These are phyloP conservation scores for Drosophila paracracens DNA, from an alignment of 2,888 invertebrate species.

Conservation along the genomic window DNA sequence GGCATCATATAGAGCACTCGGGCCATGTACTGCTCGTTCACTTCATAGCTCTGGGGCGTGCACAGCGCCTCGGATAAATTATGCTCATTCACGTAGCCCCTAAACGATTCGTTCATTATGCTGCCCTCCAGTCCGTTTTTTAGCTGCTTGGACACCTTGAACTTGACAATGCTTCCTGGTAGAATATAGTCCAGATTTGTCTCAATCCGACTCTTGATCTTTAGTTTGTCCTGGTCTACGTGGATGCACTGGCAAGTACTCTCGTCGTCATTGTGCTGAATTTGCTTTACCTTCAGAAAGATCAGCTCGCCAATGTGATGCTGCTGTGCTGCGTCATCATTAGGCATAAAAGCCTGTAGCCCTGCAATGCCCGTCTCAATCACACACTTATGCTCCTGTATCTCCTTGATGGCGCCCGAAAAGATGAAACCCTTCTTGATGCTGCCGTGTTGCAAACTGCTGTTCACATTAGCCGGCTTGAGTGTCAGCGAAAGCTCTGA, in stretches of 20 bases:
- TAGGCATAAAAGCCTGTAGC: conserved; percentile 90
- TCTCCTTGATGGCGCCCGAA: conserved; percentile 90
- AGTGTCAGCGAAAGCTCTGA: conserved; percentile 86
- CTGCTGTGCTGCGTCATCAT: conserved; percentile 48
- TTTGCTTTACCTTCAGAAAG: conserved; percentile 74
- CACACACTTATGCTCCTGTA: conserved; percentile 94
- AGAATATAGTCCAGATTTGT: conserved; percentile 84
- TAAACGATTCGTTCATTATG: conserved; percentile 85
- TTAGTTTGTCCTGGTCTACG: conserved; percentile 60
- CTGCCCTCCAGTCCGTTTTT: conserved; percentile 85
- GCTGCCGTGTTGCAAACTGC: conserved; percentile 85
- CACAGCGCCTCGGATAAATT: conserved; percentile 80
- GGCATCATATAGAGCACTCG: conserved; percentile 90
- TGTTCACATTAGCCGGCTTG: conserved; percentile 88
- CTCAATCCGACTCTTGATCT: conserved; percentile 81
- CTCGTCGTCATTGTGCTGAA: conserved; percentile 5
- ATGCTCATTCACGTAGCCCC: conserved; percentile 84
- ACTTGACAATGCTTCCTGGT: conserved; percentile 84
- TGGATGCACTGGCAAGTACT: conserved; percentile 82
- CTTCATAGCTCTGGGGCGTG: conserved; percentile 83
- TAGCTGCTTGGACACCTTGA: conserved; percentile 83
- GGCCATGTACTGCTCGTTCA: conserved; percentile 86
- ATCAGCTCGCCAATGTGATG: conserved; percentile 78
- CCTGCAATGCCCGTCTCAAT: conserved; percentile 92
- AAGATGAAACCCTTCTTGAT: conserved; percentile 87